A percentile compares a stretch with the other conserved stretches of the same genome.
phyloP scores from a whole-genome alignment of 2,113 vertebrate species.

The Oryzias celebensis region DNA sequence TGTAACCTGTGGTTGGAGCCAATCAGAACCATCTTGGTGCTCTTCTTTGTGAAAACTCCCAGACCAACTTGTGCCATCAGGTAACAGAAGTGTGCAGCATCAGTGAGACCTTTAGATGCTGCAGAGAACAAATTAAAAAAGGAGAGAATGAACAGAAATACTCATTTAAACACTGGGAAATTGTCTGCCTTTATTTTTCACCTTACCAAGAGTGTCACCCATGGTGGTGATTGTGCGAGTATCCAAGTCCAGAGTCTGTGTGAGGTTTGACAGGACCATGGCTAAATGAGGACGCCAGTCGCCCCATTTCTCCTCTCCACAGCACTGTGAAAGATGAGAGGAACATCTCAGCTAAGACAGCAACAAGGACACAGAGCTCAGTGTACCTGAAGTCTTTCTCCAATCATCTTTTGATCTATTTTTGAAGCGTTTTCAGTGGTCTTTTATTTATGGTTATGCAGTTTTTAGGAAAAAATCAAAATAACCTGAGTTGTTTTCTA shows the following conservation, averaged over 20 bases:
- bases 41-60: conserved; percentile 92
- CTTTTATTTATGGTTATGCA: too few species aligned
- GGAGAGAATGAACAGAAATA: not conserved
- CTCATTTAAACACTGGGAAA: too few species aligned
- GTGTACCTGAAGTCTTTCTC: too few species aligned
- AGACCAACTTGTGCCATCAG: conserved; percentile 94
- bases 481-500: too few species aligned
- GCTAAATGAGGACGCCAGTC: conserved; percentile 97
- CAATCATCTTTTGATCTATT: too few species aligned
- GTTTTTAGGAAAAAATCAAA: too few species aligned
- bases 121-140: conserved; percentile 23
- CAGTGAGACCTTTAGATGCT: conserved; percentile 92
- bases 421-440: too few species aligned
- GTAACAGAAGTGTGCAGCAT: conserved; percentile 98
- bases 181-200: not conserved
- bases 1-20: conserved; percentile 92
- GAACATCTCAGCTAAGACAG: not conserved
- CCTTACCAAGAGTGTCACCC: conserved; percentile 95
- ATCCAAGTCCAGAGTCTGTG: conserved; percentile 87
- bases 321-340: conserved; percentile 79
- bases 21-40: conserved; percentile 93
- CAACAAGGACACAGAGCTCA: not conserved
- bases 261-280: conserved; percentile 96
- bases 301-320: conserved; percentile 98
- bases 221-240: conserved; percentile 91